Evolutionary conservation across 2,888 invertebrate genomes (phyloP).

Genomic region (Trichacis sp.): DNA sequence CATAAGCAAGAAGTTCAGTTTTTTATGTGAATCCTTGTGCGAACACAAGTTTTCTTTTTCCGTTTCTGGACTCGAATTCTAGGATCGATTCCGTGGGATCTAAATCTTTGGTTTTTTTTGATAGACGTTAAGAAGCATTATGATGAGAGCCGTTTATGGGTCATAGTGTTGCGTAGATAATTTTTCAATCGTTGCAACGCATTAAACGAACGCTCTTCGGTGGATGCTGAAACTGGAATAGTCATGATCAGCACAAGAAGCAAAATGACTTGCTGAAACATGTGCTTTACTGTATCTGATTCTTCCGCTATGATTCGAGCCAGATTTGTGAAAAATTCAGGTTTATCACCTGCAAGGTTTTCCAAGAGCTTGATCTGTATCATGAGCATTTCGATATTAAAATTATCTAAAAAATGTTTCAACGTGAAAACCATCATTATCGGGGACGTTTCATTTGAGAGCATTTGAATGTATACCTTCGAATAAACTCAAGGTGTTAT

Average conservation of each 20-base stretch:
- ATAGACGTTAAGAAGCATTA: constrained; percentile 13
- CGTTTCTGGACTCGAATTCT: constrained; percentile 7
- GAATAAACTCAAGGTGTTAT: too few species aligned
- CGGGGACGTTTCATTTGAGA: too few species aligned
- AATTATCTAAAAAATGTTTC: too few species aligned
- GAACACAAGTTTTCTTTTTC: too few species aligned
- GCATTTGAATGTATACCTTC: too few species aligned
- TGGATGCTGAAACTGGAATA: constrained; percentile 18
- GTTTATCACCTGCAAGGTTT: too few species aligned
- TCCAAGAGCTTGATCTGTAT: too few species aligned
- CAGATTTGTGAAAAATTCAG: too few species aligned
- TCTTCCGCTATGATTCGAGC: neutral
- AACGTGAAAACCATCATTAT: too few species aligned
- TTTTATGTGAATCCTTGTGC: too few species aligned
- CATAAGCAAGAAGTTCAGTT: too few species aligned
- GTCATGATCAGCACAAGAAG: constrained; percentile 4
- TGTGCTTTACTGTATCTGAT: constrained; percentile 13
- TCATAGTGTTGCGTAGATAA: constrained; percentile 17
- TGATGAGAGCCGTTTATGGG: constrained; percentile 10
- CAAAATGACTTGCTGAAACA: constrained; percentile 9
- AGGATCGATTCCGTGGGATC: constrained; percentile 3
- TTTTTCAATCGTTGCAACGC: constrained; percentile 18
- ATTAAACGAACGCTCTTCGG: constrained; percentile 18
- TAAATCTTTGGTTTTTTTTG: constrained; percentile 5
- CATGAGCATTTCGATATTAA: too few species aligned